Conservation (phyloP, 2,888 invertebrate genomes). For the Deilephila elpenor region DNA sequence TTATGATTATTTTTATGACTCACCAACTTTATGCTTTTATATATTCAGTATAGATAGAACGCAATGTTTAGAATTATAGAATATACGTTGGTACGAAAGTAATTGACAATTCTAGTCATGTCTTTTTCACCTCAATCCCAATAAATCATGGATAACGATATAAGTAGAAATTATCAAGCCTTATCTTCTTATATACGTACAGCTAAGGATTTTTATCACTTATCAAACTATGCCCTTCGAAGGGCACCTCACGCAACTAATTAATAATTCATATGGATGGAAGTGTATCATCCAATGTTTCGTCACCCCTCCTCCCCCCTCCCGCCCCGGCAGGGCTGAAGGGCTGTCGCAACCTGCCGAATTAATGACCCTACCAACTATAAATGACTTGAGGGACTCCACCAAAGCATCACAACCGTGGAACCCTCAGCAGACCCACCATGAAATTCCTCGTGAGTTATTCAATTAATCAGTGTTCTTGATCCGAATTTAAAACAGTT, state of each 20-base stretch:
- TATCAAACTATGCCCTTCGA: conserved; percentile 1
- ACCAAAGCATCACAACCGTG: conserved; percentile 44
- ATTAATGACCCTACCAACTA: conserved; percentile 50
- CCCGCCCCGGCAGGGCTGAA: conserved; percentile 24
- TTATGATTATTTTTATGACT: too few species aligned
- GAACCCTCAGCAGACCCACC: conserved; percentile 33
- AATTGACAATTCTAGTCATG: too few species aligned
- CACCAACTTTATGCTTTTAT: too few species aligned
- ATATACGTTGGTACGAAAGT: too few species aligned
- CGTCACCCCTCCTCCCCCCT: conserved; percentile 28
- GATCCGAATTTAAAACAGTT: conserved; percentile 9
- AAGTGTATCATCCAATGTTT: conserved; percentile 37
- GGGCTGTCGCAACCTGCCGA: conserved; percentile 49
- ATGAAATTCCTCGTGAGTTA: conserved; percentile 69
- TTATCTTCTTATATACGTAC: too few species aligned
- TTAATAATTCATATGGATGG: conserved; percentile 35
- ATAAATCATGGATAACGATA: too few species aligned
- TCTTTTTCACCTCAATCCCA: too few species aligned
- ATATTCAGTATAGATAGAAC: too few species aligned
- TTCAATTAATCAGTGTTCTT: conserved; percentile 26
- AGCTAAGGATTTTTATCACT: background rate
- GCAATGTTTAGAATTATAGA: too few species aligned
- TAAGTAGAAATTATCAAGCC: too few species aligned
- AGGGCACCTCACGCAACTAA: conserved; percentile 31
- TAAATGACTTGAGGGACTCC: conserved; percentile 49